These are phyloP conservation scores for Chrysomela aeneicollis DNA, from an alignment of 2,888 invertebrate species.

Conservation along the genomic window DNA sequence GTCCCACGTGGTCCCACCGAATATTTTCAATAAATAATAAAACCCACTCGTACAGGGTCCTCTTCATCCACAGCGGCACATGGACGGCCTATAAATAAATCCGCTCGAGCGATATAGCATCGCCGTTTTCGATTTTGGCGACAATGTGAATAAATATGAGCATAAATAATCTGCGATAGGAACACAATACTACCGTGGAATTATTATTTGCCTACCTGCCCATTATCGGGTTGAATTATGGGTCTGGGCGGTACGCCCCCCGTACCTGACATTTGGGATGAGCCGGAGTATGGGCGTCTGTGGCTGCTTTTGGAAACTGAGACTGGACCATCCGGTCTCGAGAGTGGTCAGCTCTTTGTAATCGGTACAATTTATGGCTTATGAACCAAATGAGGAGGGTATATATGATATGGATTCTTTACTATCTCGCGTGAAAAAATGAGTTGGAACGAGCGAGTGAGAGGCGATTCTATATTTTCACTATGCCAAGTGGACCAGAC, in stretches of 20 bases:
- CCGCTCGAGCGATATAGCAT: slow-evolving; percentile 24
- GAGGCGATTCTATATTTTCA: no score
- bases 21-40: slow-evolving; percentile 52
- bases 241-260: slow-evolving; percentile 38
- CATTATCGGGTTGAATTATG: slow-evolving; percentile 55
- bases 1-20: slow-evolving; percentile 46
- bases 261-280: slow-evolving; percentile 17
- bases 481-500: no score
- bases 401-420: not conserved
- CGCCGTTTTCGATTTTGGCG: slow-evolving; percentile 49
- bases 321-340: not conserved
- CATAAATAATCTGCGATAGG: slow-evolving; percentile 53
- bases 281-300: not conserved
- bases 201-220: slow-evolving; percentile 57
- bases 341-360: not conserved
- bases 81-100: slow-evolving; percentile 45
- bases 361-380: not conserved
- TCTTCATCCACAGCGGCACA: slow-evolving; percentile 34
- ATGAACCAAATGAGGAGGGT: not conserved
- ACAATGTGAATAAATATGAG: slow-evolving; percentile 55
- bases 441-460: no score
- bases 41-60: slow-evolving; percentile 43
- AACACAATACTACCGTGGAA: slow-evolving; percentile 53
- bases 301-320: slow-evolving; percentile 1
- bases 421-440: not conserved